Evolutionary conservation across 2,113 vertebrate genomes (phyloP).

Genomic region (Tinamus guttatus): DNA sequence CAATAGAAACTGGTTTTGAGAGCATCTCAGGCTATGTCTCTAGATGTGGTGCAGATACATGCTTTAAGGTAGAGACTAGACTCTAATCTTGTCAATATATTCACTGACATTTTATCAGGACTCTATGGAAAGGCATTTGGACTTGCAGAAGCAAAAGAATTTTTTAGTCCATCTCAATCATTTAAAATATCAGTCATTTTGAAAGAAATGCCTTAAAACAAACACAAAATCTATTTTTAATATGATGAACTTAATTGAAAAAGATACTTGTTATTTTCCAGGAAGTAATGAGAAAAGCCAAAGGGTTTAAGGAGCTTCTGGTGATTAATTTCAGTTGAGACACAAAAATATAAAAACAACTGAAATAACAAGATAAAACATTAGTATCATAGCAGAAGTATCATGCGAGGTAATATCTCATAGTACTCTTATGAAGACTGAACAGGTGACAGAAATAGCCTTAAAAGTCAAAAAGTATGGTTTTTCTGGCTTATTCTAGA

Average conservation of each 20-base stretch:
- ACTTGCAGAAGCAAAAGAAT: not conserved
- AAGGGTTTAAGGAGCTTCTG: not conserved
- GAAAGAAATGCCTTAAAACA: not conserved
- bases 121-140: not conserved
- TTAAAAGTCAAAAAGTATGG: not conserved
- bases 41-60: not conserved
- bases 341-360: not conserved
- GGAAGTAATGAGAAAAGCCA: not conserved
- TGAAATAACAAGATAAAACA: not conserved
- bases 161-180: not conserved
- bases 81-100: not conserved
- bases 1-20: not conserved
- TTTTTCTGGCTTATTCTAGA: not conserved
- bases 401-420: not conserved
- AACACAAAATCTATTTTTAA: not conserved
- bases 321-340: not conserved
- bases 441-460: not conserved
- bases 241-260: not conserved
- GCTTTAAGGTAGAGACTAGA: not conserved
- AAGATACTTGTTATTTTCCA: not conserved
- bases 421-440: not conserved
- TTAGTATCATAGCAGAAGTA: not conserved
- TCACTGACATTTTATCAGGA: not conserved
- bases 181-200: not conserved
- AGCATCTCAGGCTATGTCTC: not conserved